Evolutionary conservation across 1,140 invertebrate species (phyloP), one percentile per base, ranked within the genome.

Genomic region (Grapholita molesta): DNA sequence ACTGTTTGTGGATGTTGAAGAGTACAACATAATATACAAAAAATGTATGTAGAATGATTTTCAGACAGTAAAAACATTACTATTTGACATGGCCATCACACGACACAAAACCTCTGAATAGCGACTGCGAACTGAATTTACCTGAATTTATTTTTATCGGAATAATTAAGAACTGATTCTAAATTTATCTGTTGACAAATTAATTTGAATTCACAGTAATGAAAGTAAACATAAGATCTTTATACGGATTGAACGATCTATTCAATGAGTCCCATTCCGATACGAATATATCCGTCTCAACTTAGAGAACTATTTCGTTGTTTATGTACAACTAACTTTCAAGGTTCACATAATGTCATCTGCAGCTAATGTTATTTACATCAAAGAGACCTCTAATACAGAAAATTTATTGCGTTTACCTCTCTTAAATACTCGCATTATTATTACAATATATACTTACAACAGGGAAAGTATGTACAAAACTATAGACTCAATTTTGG

Each of bases 401-500:
- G 88, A 89, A 87, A 84, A 85, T 83, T 85, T 87, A 89, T 89
- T 89, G 85, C 85, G 72, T 86, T 86, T 82, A 85, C 76, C 73
- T 82, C 74, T 79, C 82, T 87, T 89, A 86, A 84, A 89, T 85
- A 85, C 83, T 82, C 74, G 78, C 73, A 67, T 82, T 85, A 87
- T 76, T 55, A 83, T 86, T 88, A 89, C 79, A 84, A 80, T 88
- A 85, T 85, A 77, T 88, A 86, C 77, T 90, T 89, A 88, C 84
- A 90, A 90, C 86, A 85, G 80, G 83, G 84, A 88, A 73, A 76
- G n/a, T 88, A 87, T 90, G 82, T 90, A 90, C 88, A 90, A 90
- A 89, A 88, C 83, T 88, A 90, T 88, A 90, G 86, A 90, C 88
- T 90, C 86, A 87, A 88, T 88, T 86, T 88, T 85, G 86, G 86